These are phyloP conservation scores for Tympanuchus pallidicinctus DNA, from an alignment of 2,113 vertebrate species.

Conservation along the genomic window DNA sequence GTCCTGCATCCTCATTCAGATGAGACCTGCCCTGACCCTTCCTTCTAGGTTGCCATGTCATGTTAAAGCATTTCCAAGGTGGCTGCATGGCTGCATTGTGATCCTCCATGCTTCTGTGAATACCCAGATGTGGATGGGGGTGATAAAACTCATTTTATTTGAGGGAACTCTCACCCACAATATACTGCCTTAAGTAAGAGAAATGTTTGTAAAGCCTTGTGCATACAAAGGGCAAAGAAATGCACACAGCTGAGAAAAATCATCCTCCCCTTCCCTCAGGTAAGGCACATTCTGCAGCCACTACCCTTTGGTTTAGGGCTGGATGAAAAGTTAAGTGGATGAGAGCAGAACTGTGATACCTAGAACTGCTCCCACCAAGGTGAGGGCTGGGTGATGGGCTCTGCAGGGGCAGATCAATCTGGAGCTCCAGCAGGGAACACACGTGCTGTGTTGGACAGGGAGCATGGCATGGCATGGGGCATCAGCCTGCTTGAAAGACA, in stretches of 20 bases:
- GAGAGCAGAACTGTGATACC: neutral
- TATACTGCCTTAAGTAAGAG: neutral
- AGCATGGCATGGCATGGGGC: slow-evolving; percentile 34
- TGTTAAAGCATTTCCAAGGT: neutral
- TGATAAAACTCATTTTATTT: neutral
- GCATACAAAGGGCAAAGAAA: neutral
- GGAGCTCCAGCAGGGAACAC: neutral
- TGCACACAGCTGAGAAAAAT: neutral
- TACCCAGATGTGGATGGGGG: neutral
- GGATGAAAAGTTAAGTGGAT: neutral
- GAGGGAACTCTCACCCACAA: neutral
- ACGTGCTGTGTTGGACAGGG: slow-evolving; percentile 54
- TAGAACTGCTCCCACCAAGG: neutral
- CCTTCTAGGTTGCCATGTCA: neutral
- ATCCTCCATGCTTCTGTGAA: neutral
- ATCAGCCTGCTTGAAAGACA: slow-evolving; percentile 63
- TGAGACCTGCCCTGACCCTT: neutral
- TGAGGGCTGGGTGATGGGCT: neutral
- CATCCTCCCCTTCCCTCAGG: neutral
- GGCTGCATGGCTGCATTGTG: neutral
- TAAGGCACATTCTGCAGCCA: neutral
- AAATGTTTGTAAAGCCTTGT: neutral
- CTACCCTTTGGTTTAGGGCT: neutral
- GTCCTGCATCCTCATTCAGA: neutral
- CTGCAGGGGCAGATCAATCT: neutral